These are phyloP conservation scores for Astropecten irregularis DNA, from an alignment of 53 echinoderm and acorn worm species.

Conservation along the genomic window DNA sequence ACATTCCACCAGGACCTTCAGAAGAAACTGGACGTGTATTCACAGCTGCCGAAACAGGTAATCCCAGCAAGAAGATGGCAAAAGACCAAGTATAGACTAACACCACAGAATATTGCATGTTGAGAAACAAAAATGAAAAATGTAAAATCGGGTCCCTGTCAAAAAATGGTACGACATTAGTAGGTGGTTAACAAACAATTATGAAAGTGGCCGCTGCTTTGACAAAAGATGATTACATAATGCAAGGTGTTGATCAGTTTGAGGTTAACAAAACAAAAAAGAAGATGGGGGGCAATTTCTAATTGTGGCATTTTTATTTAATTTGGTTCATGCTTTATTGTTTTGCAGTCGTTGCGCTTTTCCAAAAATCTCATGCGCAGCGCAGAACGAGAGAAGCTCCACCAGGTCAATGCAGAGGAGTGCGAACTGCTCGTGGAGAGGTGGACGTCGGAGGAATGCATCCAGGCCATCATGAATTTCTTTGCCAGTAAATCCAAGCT, in stretches of 20 bases:
- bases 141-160: background rate
- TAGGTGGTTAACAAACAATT: no score
- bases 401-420: constrained; percentile 86
- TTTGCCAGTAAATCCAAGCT: constrained; percentile 68
- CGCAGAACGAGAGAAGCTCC: constrained; percentile 69
- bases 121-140: background rate
- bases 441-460: constrained; percentile 95
- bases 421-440: constrained; percentile 80
- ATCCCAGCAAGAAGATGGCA: no score
- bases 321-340: no score
- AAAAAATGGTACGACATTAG: no score
- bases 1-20: constrained; percentile 74
- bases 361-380: constrained; percentile 86
- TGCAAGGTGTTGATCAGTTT: no score
- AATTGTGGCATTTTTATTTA: no score
- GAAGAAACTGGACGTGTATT: constrained; percentile 65
- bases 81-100: background rate
- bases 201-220: no score
- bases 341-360: constrained; percentile 79
- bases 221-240: no score
- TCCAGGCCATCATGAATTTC: constrained; percentile 88
- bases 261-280: no score
- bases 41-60: constrained; percentile 84
- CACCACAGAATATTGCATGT: background rate
- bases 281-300: no score